phyloP scores from a whole-genome alignment of 2,888 invertebrate species.

The Trypoxylon attenuatum region DNA sequence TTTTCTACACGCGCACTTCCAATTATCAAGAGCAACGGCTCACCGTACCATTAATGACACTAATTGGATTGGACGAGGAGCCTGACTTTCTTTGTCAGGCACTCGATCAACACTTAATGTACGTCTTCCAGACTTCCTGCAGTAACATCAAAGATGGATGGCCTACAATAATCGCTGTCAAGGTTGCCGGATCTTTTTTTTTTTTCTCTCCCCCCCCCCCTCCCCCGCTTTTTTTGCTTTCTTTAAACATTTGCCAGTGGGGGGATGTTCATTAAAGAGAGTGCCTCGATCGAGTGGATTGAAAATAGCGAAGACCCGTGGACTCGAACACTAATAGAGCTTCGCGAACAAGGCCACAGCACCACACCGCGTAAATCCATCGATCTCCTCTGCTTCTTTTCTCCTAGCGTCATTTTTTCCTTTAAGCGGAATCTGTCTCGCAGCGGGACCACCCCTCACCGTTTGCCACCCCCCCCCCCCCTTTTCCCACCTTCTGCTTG shows the following conservation, averaged over 20 bases:
- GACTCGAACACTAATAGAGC: slow-evolving; percentile 20
- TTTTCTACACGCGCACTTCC: no score
- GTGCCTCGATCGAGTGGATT: slow-evolving; percentile 40
- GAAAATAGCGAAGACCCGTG: slow-evolving; percentile 29
- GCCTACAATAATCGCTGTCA: not conserved
- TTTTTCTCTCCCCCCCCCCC: no score
- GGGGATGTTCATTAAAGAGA: slow-evolving; percentile 39
- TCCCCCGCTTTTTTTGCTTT: slow-evolving; percentile 17
- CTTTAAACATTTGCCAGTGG: slow-evolving; percentile 23
- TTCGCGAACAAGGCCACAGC: slow-evolving; percentile 20
- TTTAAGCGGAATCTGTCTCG: not conserved
- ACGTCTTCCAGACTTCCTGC: no score
- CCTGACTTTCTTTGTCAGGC: no score
- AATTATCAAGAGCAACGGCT: no score
- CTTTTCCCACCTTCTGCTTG: no score
- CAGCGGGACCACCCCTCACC: not conserved
- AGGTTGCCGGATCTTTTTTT: no score
- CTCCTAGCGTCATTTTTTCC: not conserved
- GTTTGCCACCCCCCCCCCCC: no score
- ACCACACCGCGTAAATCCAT: slow-evolving; percentile 19
- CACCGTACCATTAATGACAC: no score
- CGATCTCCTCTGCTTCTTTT: slow-evolving; percentile 29
- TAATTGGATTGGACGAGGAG: no score
- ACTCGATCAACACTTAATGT: no score
- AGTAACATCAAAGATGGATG: not conserved